Base-by-base conservation (phyloP, 2,888 invertebrate genomes). In the Phalera bucephala region DNA sequence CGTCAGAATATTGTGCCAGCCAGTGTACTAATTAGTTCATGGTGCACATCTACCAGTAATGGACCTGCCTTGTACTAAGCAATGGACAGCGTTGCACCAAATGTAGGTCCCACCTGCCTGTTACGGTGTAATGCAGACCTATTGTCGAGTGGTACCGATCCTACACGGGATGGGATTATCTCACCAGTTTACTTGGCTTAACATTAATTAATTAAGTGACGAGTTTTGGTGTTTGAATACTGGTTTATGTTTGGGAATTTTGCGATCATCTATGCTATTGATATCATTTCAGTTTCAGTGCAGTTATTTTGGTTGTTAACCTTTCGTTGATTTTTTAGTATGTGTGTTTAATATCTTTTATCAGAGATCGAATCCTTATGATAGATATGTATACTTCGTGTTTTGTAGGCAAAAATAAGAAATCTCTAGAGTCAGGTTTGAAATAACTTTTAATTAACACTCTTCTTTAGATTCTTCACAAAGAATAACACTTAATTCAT, bases 21-120 rank as follows among this genome's bases (percentile, higher is more conserved):
- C 59, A 51, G 49, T 54, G 54, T 52, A 47, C 61, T 73, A 73
- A 76, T 75, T 72, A 71, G 61, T 61, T 52, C 52, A 58, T 52
- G 62, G 64, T 64, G 63, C 53, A 58, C 60, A 60, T 57, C 58
- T 48, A 51, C 40, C 61, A 58, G 52, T 73, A 74, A 77, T 75
- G 65, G 74, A 62, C 60, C 47, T 41, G 30, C 50, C 64, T 45
- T 71, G 74, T 75, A 53, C 51, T 43, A 44, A 36, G 51, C 52
- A 49, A 42, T 46, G 45, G 47, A 53, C 48, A 48, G 17, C 34
- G 29, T 43, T 45, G 45, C 31, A 37, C 45, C 31, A 33, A 42
- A 49, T 50, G 42, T 43, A 50, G 52, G 37, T 36, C 34, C 40
- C 40, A 50, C 50, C 44, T 60, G 50, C 43, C 39, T 42, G 50